These are phyloP conservation scores for Lottia scabra DNA, from an alignment of 2,888 invertebrate genomes.

Conservation along the genomic window DNA sequence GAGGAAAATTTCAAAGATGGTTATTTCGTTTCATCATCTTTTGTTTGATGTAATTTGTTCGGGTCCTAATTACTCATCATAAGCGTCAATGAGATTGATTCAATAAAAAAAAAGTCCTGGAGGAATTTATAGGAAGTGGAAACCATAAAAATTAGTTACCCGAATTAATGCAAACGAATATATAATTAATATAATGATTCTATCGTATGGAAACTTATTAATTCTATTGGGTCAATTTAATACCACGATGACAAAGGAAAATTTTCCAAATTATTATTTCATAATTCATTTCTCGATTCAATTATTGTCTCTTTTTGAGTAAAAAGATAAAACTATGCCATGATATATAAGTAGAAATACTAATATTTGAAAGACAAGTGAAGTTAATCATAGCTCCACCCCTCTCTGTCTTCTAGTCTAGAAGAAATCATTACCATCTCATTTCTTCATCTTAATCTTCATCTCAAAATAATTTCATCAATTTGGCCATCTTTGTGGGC, in stretches of 20 bases:
- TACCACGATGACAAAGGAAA: too few relatives aligned
- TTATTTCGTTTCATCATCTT: neutral
- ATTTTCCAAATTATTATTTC: too few relatives aligned
- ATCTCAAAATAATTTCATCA: neutral
- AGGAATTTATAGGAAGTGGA: neutral
- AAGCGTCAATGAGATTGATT: neutral
- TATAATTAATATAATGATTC: too few relatives aligned
- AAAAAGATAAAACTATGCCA: neutral
- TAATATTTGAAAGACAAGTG: neutral
- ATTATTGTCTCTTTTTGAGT: neutral
- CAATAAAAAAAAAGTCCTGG: neutral
- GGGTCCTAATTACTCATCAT: neutral
- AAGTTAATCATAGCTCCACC: neutral
- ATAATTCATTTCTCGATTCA: too few relatives aligned
- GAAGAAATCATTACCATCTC: too few relatives aligned
- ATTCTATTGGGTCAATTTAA: too few relatives aligned
- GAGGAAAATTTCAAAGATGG: neutral
- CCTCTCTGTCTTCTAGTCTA: neutral
- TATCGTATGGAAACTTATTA: too few relatives aligned
- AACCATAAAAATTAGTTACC: too few relatives aligned
- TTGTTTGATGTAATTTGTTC: neutral
- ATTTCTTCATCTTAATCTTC: too few relatives aligned
- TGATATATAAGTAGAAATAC: neutral
- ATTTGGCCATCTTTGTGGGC: slow-evolving; percentile 3
- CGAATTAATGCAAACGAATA: too few relatives aligned